These are phyloP conservation scores for Brachionus asplanchnoidis DNA, from an alignment of 1,140 invertebrate species.

Conservation along the genomic window DNA sequence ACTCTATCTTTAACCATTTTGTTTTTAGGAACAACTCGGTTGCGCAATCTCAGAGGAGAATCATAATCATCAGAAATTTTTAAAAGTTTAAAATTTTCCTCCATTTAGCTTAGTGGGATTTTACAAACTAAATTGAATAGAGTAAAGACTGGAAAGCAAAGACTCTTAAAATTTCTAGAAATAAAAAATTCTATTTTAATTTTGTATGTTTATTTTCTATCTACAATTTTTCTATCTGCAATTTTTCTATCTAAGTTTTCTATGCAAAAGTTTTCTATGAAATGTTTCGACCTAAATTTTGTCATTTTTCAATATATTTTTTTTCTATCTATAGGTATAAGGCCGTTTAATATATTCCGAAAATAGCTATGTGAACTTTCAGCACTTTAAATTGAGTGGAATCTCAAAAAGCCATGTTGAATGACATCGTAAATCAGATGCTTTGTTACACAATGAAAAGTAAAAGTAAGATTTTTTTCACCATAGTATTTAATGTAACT, in stretches of 20 bases:
- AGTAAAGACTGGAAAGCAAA: too few relatives aligned
- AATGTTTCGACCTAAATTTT: background rate
- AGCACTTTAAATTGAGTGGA: too few relatives aligned
- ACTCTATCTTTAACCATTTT: background rate
- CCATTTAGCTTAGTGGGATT: conserved; percentile 1
- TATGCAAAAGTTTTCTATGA: background rate
- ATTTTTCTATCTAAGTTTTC: background rate
- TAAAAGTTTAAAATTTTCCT: conserved; percentile 6
- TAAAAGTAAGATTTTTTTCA: too few relatives aligned
- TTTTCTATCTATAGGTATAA: conserved; percentile 1
- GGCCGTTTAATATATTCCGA: too few relatives aligned
- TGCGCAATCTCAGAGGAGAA: background rate
- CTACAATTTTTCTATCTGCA: too few relatives aligned
- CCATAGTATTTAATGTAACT: too few relatives aligned
- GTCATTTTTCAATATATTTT: background rate
- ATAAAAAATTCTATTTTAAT: background rate
- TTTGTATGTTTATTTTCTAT: conserved; percentile 2
- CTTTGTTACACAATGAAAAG: too few relatives aligned
- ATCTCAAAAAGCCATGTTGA: too few relatives aligned
- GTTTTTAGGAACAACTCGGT: background rate
- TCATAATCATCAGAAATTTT: background rate
- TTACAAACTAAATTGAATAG: background rate
- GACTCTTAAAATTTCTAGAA: background rate
- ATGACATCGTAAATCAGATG: too few relatives aligned
- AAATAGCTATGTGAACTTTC: too few relatives aligned